Percentiles rank a stretch among this genome's conserved stretches.
Conservation (phyloP, 2,888 invertebrate genomes). For the Trachelus tabidus region DNA sequence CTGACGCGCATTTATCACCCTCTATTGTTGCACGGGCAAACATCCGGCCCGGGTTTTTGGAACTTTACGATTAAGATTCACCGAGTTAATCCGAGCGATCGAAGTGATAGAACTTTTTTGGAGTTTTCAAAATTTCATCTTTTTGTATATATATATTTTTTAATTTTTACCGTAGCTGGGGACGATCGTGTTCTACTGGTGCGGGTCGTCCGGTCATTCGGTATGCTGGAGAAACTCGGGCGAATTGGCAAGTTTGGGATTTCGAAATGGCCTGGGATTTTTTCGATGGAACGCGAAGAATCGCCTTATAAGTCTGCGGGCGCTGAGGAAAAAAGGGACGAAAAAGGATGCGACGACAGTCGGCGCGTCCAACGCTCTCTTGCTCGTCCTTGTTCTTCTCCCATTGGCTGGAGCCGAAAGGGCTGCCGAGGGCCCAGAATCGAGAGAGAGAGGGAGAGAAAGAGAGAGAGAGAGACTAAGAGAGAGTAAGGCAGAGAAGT, state of each 20-base stretch:
- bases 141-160: background rate
- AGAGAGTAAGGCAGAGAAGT: background rate
- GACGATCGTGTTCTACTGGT: background rate
- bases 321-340: conserved; percentile 40
- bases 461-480: conserved; percentile 17
- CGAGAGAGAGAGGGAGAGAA: conserved; percentile 26
- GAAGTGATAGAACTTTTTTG: background rate
- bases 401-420: conserved; percentile 36
- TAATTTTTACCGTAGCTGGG: background rate
- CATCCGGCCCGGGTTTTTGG: conserved; percentile 48
- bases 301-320: conserved; percentile 60
- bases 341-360: conserved; percentile 43
- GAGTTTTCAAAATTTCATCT: no score
- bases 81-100: background rate
- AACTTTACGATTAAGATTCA: background rate
- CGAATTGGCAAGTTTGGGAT: background rate
- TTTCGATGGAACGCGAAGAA: conserved; percentile 58
- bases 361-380: conserved; percentile 39
- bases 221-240: background rate
- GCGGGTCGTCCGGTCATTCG: conserved; percentile 4
- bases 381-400: conserved; percentile 27
- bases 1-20: conserved; percentile 61
- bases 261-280: conserved; percentile 36
- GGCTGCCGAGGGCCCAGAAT: conserved; percentile 20
- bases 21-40: conserved; percentile 55